These are phyloP conservation scores for Erythrolamprus reginae DNA, from an alignment of 2,113 vertebrate genomes.

Conservation along the genomic window DNA sequence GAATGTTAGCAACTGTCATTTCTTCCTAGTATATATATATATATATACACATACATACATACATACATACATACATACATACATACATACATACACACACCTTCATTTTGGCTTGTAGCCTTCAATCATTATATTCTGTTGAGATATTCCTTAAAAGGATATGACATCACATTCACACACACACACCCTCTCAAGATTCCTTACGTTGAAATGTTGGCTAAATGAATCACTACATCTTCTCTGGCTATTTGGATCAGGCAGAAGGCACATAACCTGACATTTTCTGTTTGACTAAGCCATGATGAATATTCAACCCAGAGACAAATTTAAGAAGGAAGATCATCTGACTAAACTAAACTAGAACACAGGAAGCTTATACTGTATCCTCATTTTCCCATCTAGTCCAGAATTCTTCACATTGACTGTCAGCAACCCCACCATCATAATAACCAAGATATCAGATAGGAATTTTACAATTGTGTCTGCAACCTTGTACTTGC, in stretches of 20 bases:
- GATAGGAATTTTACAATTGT: background rate
- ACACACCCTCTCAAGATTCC: background rate
- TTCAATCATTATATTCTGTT: background rate
- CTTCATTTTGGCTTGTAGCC: background rate
- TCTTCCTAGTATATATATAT: too few relatives aligned
- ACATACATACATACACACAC: too few relatives aligned
- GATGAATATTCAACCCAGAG: background rate
- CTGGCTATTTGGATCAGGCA: background rate
- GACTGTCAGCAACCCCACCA: background rate
- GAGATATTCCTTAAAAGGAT: background rate
- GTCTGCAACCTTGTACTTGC: background rate
- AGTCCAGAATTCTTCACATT: background rate
- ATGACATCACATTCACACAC: background rate
- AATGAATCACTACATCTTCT: background rate
- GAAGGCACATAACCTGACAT: background rate
- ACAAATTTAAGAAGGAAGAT: background rate
- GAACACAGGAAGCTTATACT: background rate
- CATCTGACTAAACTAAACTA: background rate
- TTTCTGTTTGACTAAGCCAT: background rate
- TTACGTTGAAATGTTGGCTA: background rate
- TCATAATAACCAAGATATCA: background rate
- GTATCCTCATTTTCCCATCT: background rate
- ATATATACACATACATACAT: too few relatives aligned
- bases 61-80: too few relatives aligned
- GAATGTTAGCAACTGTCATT: too few relatives aligned